These are phyloP conservation scores for Cheilosia soror DNA, from an alignment of 2,888 invertebrate species.

Conservation along the genomic window DNA sequence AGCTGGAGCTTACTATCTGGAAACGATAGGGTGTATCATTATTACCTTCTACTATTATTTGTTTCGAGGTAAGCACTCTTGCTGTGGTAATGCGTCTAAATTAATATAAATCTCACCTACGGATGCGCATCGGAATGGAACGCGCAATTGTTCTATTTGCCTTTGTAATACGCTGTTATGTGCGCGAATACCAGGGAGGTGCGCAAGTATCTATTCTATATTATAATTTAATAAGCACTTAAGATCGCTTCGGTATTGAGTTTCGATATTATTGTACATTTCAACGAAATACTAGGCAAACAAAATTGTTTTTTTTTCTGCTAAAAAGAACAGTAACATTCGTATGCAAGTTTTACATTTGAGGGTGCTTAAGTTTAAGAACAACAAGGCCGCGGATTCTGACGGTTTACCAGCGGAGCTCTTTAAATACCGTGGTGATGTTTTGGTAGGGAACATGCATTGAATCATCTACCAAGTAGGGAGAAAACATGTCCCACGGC, in stretches of 20 bases:
- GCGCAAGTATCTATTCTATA: not conserved
- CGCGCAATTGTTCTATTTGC: constrained; percentile 35
- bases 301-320: too few relatives aligned
- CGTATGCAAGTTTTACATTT: too few relatives aligned
- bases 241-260: not conserved
- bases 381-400: too few relatives aligned
- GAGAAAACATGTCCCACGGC: too few relatives aligned
- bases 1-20: not conserved
- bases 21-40: constrained; percentile 63
- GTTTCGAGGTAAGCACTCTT: constrained; percentile 50
- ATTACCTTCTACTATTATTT: constrained; percentile 43
- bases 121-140: constrained; percentile 73
- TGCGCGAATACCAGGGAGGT: not conserved
- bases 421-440: too few relatives aligned
- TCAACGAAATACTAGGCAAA: too few relatives aligned
- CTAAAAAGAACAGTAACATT: too few relatives aligned
- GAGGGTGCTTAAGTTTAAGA: too few relatives aligned
- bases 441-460: too few relatives aligned
- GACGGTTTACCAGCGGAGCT: too few relatives aligned
- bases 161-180: not conserved
- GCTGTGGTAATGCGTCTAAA: constrained; percentile 60
- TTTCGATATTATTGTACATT: not conserved
- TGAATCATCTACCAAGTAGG: too few relatives aligned
- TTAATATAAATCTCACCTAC: constrained; percentile 64
- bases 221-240: constrained; percentile 18